These are phyloP conservation scores for Portevinia maculata DNA, from an alignment of 2,888 invertebrate species.

Conservation along the genomic window DNA sequence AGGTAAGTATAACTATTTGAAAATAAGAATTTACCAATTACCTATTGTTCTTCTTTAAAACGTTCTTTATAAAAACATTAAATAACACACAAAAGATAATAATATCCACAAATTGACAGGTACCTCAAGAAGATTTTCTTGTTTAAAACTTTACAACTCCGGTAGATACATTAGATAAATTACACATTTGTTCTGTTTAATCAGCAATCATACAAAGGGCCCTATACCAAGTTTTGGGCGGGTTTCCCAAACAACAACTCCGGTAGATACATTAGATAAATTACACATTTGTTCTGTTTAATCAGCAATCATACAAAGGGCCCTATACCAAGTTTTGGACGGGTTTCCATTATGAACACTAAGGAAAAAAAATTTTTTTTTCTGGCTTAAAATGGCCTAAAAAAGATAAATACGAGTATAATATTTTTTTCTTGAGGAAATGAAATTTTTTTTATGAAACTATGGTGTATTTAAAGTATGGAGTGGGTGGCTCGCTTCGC, in stretches of 20 bases:
- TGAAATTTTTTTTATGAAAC: no score
- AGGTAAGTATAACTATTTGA: no score
- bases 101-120: not conserved
- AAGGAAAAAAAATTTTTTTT: no score
- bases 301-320: slow-evolving; percentile 31
- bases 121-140: not conserved
- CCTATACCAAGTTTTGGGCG: not conserved
- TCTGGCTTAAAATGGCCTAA: no score
- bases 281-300: slow-evolving; percentile 38
- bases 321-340: slow-evolving; percentile 1
- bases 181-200: slow-evolving; percentile 38
- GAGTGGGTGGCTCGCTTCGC: no score
- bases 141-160: not conserved
- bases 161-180: slow-evolving; percentile 34
- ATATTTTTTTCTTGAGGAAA: no score
- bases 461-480: no score
- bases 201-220: slow-evolving; percentile 31
- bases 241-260: no score
- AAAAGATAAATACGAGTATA: no score
- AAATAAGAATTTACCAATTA: no score
- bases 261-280: slow-evolving; percentile 35
- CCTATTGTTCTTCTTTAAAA: no score
- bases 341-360: no score
- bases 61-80: slow-evolving; percentile 8
- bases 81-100: slow-evolving; percentile 9